These are phyloP conservation scores for Charina bottae DNA, from an alignment of 2,113 vertebrate genomes.

Conservation along the genomic window DNA sequence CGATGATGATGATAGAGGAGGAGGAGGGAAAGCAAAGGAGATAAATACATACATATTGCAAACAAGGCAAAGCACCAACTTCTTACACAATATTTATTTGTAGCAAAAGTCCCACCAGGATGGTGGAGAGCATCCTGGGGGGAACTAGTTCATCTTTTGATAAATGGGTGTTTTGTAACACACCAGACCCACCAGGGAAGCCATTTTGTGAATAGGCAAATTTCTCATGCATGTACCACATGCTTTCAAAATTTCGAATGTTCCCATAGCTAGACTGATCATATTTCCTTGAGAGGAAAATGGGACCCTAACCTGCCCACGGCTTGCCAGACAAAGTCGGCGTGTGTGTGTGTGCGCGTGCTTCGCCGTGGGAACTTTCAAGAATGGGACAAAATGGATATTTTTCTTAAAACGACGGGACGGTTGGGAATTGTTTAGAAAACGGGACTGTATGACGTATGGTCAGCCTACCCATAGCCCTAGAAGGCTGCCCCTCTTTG, in stretches of 20 bases:
- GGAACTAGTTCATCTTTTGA: not conserved
- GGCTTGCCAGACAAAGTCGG: too few relatives aligned
- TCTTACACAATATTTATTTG: not conserved
- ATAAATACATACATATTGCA: not conserved
- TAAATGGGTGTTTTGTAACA: not conserved
- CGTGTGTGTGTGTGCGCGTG: too few relatives aligned
- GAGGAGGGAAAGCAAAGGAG: not conserved
- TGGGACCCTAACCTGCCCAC: too few relatives aligned
- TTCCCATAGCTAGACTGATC: too few relatives aligned
- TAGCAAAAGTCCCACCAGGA: not conserved
- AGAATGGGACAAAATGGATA: too few relatives aligned
- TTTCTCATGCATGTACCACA: not conserved
- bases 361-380: too few relatives aligned
- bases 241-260: not conserved
- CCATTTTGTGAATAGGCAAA: not conserved
- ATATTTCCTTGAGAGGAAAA: too few relatives aligned
- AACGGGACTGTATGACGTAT: too few relatives aligned
- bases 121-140: not conserved
- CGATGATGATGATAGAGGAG: not conserved
- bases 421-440: too few relatives aligned
- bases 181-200: not conserved
- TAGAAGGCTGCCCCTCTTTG: not conserved
- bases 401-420: too few relatives aligned
- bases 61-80: not conserved
- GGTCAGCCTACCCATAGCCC: too few relatives aligned